Evolutionary conservation across 2,888 invertebrate species (phyloP).

Genomic region (Xylota segnis): DNA sequence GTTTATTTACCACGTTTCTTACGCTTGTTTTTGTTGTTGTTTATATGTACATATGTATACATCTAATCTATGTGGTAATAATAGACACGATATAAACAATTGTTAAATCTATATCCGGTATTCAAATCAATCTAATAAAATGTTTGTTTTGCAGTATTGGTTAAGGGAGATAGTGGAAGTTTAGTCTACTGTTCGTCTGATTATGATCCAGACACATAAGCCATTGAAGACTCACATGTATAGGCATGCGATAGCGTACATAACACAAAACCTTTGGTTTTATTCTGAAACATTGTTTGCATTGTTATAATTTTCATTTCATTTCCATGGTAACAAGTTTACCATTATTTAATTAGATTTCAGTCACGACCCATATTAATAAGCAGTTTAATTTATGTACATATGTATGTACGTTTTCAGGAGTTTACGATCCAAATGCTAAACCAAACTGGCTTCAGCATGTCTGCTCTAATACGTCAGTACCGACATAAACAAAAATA

Average conservation of each 20-base stretch:
- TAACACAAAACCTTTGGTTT: not conserved
- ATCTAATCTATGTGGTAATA: too few relatives aligned
- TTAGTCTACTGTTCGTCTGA: too few relatives aligned
- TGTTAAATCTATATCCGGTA: too few relatives aligned
- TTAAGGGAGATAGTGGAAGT: too few relatives aligned
- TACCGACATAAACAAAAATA: not conserved
- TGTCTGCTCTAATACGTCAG: not conserved
- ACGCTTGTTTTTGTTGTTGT: not conserved
- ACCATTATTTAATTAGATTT: not conserved
- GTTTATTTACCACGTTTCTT: not conserved
- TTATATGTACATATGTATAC: too few relatives aligned
- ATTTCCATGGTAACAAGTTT: constrained; percentile 1
- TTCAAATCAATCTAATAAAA: too few relatives aligned
- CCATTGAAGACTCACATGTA: too few relatives aligned
- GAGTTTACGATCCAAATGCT: not conserved
- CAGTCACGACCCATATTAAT: not conserved
- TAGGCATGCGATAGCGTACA: too few relatives aligned
- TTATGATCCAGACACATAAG: too few relatives aligned
- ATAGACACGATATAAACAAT: too few relatives aligned
- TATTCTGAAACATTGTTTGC: not conserved
- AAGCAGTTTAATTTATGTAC: not conserved
- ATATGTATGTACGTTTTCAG: not conserved
- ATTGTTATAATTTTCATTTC: not conserved
- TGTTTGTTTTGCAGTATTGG: too few relatives aligned
- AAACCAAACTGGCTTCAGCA: not conserved